Conservation (phyloP, 2,797 vertebrate genomes). For the Siniperca scherzeri region DNA sequence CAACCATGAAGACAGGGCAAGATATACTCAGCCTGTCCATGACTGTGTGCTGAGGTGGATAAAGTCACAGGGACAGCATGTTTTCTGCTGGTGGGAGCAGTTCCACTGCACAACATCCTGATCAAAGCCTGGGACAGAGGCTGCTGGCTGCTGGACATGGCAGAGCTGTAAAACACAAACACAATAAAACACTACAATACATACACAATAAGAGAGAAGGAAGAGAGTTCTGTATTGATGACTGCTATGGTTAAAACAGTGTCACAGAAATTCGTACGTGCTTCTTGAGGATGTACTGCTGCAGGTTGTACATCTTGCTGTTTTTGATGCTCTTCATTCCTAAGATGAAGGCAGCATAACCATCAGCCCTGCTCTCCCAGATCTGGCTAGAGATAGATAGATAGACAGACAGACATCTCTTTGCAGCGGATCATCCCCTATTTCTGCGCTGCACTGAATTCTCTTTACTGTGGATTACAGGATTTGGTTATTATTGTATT, state of each 20-base stretch:
- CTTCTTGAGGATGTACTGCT: neutral
- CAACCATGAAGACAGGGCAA: neutral
- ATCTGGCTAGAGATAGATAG: neutral
- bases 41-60: neutral
- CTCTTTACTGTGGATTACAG: no score
- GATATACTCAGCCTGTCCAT: neutral
- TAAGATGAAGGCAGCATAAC: neutral
- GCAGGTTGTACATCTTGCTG: neutral
- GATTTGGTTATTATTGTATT: no score
- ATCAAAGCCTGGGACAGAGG: neutral
- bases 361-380: conserved; percentile 2
- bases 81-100: neutral
- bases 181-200: neutral
- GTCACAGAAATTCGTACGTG: neutral
- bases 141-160: neutral
- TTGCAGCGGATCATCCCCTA: no score
- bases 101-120: neutral
- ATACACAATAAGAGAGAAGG: neutral
- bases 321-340: neutral
- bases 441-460: no score
- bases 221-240: neutral
- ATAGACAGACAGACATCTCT: no score
- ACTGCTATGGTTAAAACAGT: neutral
- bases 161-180: neutral
- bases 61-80: neutral